These are phyloP conservation scores for Pseudococcus jackbeardsleyi DNA, from an alignment of 2,888 invertebrate species.

Conservation along the genomic window DNA sequence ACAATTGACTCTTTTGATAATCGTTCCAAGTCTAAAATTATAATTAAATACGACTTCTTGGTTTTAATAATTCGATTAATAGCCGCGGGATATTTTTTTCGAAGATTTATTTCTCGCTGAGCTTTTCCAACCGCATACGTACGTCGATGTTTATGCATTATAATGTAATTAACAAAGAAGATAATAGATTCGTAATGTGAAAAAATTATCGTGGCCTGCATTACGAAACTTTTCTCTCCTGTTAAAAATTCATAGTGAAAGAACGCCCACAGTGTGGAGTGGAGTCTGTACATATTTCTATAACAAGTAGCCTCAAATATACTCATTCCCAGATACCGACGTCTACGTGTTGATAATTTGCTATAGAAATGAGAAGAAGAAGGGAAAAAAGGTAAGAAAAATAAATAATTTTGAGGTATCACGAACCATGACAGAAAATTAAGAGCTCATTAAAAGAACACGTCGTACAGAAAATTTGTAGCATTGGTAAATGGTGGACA, in stretches of 20 bases:
- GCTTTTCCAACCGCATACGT: conserved; percentile 19
- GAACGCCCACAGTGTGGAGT: conserved; percentile 34
- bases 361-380: not conserved
- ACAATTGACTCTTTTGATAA: conserved; percentile 57
- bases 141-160: conserved; percentile 27
- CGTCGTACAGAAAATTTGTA: conserved; percentile 62
- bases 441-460: conserved; percentile 61
- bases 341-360: conserved; percentile 46
- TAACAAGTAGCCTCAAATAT: conserved; percentile 19
- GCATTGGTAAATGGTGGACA: conserved; percentile 49
- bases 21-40: conserved; percentile 59
- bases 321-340: not conserved
- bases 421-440: conserved; percentile 59
- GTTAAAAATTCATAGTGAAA: not conserved
- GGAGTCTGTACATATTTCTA: not conserved
- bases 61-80: conserved; percentile 60
- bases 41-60: conserved; percentile 62
- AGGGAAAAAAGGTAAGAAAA: conserved; percentile 21
- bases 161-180: conserved; percentile 52
- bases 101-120: conserved; percentile 60
- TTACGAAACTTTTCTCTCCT: conserved; percentile 12
- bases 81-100: conserved; percentile 54
- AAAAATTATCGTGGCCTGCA: conserved; percentile 16
- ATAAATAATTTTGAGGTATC: conserved; percentile 56
- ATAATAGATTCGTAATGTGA: conserved; percentile 36